Evolutionary conservation across 1,140 invertebrate species (phyloP).

Genomic region (Proctacanthus coquilletti): DNA sequence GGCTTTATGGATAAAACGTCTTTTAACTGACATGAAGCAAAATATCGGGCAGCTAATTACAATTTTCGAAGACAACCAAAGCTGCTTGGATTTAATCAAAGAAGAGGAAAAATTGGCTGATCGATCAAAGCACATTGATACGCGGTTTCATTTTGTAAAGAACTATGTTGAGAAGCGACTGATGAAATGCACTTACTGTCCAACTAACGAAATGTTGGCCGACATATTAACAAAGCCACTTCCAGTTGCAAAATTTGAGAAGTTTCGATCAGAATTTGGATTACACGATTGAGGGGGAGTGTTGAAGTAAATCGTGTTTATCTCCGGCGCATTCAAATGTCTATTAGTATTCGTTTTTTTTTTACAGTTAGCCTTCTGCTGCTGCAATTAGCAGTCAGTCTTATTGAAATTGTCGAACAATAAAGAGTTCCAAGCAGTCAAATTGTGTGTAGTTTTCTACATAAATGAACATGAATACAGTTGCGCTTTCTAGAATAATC

Average conservation of each 20-base stretch:
- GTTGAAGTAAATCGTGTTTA: slow-evolving; percentile 3
- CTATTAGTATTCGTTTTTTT: too few species aligned
- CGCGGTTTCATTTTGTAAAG: slow-evolving; percentile 14
- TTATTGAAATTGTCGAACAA: too few species aligned
- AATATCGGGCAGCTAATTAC: neutral
- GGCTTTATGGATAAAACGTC: slow-evolving; percentile 9
- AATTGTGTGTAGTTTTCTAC: too few species aligned
- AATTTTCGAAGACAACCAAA: slow-evolving; percentile 7
- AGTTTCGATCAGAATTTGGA: slow-evolving; percentile 1
- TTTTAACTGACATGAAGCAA: slow-evolving; percentile 6
- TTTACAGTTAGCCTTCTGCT: too few species aligned
- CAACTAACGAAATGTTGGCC: slow-evolving; percentile 10
- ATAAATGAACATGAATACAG: slow-evolving; percentile 20
- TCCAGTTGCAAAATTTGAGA: slow-evolving; percentile 2
- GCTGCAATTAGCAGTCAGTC: too few species aligned
- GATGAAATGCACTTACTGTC: slow-evolving; percentile 10
- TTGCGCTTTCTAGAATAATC: slow-evolving; percentile 11
- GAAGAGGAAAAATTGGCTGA: slow-evolving; percentile 11
- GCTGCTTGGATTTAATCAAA: slow-evolving; percentile 6
- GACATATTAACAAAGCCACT: slow-evolving; percentile 14
- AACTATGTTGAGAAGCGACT: slow-evolving; percentile 8
- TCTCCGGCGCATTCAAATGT: too few species aligned
- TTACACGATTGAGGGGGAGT: slow-evolving; percentile 5
- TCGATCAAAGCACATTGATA: slow-evolving; percentile 17
- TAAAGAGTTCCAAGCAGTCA: too few species aligned